phyloP scores from a whole-genome alignment of 1,140 invertebrate species.

The Acromyrmex echinatior region DNA sequence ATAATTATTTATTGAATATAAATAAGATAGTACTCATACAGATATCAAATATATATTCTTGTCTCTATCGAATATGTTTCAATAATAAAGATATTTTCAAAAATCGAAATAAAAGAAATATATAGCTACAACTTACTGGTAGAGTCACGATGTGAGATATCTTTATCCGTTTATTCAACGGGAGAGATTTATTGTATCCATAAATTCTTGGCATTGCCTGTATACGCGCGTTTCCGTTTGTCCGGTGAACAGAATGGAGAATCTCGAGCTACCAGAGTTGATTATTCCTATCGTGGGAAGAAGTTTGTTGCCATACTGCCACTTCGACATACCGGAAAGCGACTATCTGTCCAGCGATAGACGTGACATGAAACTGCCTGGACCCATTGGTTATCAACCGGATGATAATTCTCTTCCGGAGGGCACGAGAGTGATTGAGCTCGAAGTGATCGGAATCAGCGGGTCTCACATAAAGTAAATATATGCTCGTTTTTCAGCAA shows the following conservation, averaged over 20 bases:
- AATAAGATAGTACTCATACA: neutral
- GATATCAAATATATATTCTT: neutral
- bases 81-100: neutral
- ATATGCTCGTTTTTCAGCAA: too few species aligned
- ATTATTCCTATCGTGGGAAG: slow-evolving; percentile 74
- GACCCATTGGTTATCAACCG: slow-evolving; percentile 65
- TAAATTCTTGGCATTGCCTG: neutral
- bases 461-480: slow-evolving; percentile 73
- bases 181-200: neutral
- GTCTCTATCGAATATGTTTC: slow-evolving; percentile 2
- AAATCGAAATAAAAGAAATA: slow-evolving; percentile 7
- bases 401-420: slow-evolving; percentile 79
- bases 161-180: neutral
- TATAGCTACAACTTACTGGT: neutral
- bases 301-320: slow-evolving; percentile 87
- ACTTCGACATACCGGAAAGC: slow-evolving; percentile 87
- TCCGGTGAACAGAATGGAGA: slow-evolving; percentile 75
- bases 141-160: neutral
- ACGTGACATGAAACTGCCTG: slow-evolving; percentile 78
- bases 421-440: slow-evolving; percentile 86
- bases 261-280: slow-evolving; percentile 68
- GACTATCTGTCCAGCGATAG: slow-evolving; percentile 86
- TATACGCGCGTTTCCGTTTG: neutral
- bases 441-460: slow-evolving; percentile 86
- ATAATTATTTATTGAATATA: slow-evolving; percentile 6